Evolutionary conservation across 2,797 vertebrate genomes (phyloP), one percentile per base, ranked within the genome.

Genomic region (Scleropages formosus): DNA sequence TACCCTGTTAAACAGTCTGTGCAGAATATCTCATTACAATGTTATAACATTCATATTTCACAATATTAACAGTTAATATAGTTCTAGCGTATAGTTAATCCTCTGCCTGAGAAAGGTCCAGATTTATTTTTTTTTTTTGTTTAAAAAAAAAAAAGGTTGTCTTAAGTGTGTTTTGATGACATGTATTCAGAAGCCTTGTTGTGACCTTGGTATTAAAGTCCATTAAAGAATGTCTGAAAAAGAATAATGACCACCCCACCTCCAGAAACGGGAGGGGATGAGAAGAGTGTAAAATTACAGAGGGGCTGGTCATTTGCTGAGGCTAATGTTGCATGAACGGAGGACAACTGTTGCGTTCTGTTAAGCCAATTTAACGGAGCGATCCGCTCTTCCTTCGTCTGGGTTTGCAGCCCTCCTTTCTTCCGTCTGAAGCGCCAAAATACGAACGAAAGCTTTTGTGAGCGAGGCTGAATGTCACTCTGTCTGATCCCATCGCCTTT

Each of bases 371-470:
- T 74, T 72, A 56, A 24, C 53, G 59, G 73, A 69, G 49, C 39
- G 22, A 24, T 22, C 24, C 44, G 24, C 56, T 26, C 59, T 9
- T 39, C n/a, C 18, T 39, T 53, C 62, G 20, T 74, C 72, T 12
- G 47, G 62, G n/a, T n/a, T 58, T n/a, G 10, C 49, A 51, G 15
- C 22, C 27, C 10, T 62, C 11, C 46, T 61, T 61, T 13, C 26
- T 59, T 59, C 46, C 46, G 62, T 78, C 74, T 47, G 67, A 63
- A 16, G 51, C 49, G 18, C 22, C 66, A 75, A 60, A 78, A 44
- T 65, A 74, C 78, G 78, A 62, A 65, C 24, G 53, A 76, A 59
- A 70, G 22, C 4, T 49, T 62, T 61, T 69, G 64, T 47, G 56
- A 24, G n/a, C 31, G 7, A 20, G 39, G 15, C 53, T 65, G 47